Evolutionary conservation across 2,797 vertebrate species (phyloP).

Genomic region (Myotis myotis): DNA sequence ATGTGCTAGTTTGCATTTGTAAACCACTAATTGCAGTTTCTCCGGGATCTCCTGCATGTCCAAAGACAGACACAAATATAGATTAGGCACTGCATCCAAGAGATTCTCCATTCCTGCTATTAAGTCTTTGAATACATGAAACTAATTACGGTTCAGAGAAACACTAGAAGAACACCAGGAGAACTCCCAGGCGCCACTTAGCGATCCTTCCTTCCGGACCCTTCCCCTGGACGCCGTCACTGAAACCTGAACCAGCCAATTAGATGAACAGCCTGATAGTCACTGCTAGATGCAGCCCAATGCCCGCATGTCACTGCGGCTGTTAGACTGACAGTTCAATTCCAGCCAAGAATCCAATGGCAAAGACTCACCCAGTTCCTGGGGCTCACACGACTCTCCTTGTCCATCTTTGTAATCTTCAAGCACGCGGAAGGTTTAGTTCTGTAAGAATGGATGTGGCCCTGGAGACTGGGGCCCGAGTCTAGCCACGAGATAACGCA

Average conservation of each 20-base stretch:
- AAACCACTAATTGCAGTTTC: constrained; percentile 1
- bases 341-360: background rate
- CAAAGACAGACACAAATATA: constrained; percentile 1
- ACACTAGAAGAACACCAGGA: background rate
- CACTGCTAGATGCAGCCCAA: background rate
- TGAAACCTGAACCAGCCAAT: constrained; percentile 2
- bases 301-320: constrained; percentile 21
- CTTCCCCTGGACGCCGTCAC: background rate
- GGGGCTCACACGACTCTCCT: background rate
- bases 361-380: background rate
- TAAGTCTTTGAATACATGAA: background rate
- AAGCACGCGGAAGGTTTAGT: background rate
- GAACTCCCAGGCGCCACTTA: background rate
- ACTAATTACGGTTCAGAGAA: constrained; percentile 23
- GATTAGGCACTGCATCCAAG: background rate
- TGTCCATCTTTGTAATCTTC: background rate
- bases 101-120: background rate
- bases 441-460: background rate
- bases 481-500: background rate
- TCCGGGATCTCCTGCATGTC: background rate
- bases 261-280: background rate
- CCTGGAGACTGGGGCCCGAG: background rate
- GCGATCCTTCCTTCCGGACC: background rate
- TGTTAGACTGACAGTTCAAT: background rate
- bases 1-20: background rate